Conservation (phyloP, 2,113 vertebrate genomes). For the Ammodytes marinus region DNA sequence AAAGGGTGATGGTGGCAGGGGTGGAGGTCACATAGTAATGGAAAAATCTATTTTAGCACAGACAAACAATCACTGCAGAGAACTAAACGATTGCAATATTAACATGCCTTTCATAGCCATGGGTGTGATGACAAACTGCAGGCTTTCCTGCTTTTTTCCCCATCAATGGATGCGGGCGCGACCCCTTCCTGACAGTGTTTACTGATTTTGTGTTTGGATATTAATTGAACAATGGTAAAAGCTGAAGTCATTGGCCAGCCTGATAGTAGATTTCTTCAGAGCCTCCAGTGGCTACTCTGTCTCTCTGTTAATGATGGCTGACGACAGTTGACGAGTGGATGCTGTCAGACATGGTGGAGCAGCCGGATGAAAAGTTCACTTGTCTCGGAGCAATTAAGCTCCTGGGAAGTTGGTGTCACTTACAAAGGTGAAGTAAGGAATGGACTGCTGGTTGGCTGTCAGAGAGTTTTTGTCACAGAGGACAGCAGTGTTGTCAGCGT, state of each 20-base stretch:
- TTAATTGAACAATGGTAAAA: constrained; percentile 13
- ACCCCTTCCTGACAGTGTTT: background rate
- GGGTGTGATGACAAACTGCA: background rate
- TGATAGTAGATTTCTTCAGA: background rate
- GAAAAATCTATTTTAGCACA: constrained; percentile 26
- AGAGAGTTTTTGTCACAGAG: constrained; percentile 15
- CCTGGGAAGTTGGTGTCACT: constrained; percentile 35
- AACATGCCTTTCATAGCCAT: background rate
- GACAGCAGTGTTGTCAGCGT: background rate
- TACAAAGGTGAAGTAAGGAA: constrained; percentile 32
- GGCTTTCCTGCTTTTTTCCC: background rate
- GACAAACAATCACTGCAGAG: background rate
- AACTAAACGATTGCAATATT: background rate
- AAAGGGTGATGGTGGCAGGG: constrained; percentile 12
- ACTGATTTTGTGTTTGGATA: background rate
- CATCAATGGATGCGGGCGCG: background rate
- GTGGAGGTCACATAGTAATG: constrained; percentile 26
- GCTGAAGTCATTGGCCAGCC: background rate
- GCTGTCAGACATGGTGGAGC: constrained; percentile 37
- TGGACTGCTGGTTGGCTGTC: constrained; percentile 19
- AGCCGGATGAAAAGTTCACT: constrained; percentile 52
- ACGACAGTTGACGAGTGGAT: constrained; percentile 41
- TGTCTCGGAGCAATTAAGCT: constrained; percentile 46
- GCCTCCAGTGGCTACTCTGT: constrained; percentile 5
- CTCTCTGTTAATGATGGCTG: constrained; percentile 24